Conservation (phyloP, 2,113 vertebrate species). For the Pseudolaguvia tuberculata region DNA sequence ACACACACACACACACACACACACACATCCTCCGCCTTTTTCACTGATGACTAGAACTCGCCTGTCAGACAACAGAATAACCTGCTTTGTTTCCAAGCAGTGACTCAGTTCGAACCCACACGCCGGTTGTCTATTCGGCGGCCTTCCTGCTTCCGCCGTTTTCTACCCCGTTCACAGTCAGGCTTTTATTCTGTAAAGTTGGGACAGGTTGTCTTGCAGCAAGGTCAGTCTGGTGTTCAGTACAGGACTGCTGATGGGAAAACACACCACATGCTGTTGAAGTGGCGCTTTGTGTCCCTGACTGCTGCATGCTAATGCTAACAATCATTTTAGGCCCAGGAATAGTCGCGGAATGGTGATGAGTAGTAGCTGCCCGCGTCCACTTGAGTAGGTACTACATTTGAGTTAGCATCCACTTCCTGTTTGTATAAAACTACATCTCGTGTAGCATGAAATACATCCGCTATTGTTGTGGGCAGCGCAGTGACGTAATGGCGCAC, state of each 20-base stretch:
- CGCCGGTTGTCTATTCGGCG: slow-evolving; percentile 1
- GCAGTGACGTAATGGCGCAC: no score
- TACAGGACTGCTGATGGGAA: slow-evolving; percentile 33
- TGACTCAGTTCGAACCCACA: slow-evolving; percentile 17
- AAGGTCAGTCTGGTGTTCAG: slow-evolving; percentile 27
- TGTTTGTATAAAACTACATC: no score
- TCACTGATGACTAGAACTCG: slow-evolving; percentile 14
- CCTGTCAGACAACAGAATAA: slow-evolving; percentile 14
- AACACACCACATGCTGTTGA: neutral
- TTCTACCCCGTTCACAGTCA: neutral
- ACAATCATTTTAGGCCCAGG: no score
- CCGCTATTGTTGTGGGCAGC: no score
- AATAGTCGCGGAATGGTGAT: no score
- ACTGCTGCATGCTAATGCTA: no score
- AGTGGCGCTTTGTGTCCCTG: neutral
- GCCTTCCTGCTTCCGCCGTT: neutral
- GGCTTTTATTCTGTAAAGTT: slow-evolving; percentile 2
- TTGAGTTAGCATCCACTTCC: no score
- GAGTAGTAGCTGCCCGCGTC: no score
- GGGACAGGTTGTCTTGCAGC: slow-evolving; percentile 27
- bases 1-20: slow-evolving; percentile 29
- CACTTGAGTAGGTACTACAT: no score
- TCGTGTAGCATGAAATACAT: no score
- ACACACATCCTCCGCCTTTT: slow-evolving; percentile 23
- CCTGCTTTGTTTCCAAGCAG: neutral